These are phyloP conservation scores for Pholis gunnellus DNA, from an alignment of 2,113 vertebrate genomes.

Conservation along the genomic window DNA sequence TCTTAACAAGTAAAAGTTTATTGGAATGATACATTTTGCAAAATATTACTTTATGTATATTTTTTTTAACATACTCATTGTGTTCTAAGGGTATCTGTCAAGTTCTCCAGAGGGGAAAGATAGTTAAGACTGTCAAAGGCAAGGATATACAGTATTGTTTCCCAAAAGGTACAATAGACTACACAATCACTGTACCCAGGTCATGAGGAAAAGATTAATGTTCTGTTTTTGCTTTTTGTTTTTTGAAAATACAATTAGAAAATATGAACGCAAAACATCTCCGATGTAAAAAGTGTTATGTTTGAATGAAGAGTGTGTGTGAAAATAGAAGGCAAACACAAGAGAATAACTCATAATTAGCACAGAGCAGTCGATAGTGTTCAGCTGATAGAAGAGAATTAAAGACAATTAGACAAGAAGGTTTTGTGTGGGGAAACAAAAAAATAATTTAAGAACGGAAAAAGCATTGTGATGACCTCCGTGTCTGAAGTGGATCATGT, in stretches of 20 bases:
- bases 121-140: slow-evolving; percentile 90
- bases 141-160: slow-evolving; percentile 88
- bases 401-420: slow-evolving; percentile 40
- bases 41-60: slow-evolving; percentile 88
- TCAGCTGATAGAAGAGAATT: slow-evolving; percentile 66
- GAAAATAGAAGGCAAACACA: slow-evolving; percentile 76
- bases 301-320: slow-evolving; percentile 76
- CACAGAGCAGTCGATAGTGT: slow-evolving; percentile 68
- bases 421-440: slow-evolving; percentile 33
- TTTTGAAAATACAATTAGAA: slow-evolving; percentile 88
- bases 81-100: slow-evolving; percentile 88
- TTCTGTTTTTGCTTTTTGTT: slow-evolving; percentile 78
- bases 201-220: slow-evolving; percentile 82
- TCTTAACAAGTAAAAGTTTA: slow-evolving; percentile 91
- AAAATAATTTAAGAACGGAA: slow-evolving; percentile 10
- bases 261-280: slow-evolving; percentile 84
- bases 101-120: slow-evolving; percentile 87
- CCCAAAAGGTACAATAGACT: slow-evolving; percentile 87
- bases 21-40: slow-evolving; percentile 92
- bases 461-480: slow-evolving; percentile 42
- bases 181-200: slow-evolving; percentile 87
- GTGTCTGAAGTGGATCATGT: slow-evolving; percentile 54
- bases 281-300: slow-evolving; percentile 84
- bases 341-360: slow-evolving; percentile 61
- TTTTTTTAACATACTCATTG: slow-evolving; percentile 86